Percentiles rank a stretch among this genome's conserved stretches.
Conservation (phyloP, 2,797 vertebrate genomes). For the Micrastur ruficollis region DNA sequence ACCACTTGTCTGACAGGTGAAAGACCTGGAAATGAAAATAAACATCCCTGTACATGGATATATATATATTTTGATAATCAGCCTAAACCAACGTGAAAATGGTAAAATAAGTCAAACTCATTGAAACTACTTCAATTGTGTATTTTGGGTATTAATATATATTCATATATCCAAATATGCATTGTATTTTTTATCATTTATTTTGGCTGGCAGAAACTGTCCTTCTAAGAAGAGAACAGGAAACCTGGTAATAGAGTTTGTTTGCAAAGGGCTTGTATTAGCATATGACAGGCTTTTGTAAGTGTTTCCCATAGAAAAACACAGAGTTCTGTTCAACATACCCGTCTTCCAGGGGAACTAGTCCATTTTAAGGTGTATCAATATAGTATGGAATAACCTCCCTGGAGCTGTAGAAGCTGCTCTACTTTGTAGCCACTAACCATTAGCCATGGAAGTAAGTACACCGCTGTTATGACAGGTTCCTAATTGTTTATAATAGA, state of each 20-base stretch:
- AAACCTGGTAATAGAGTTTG: not conserved
- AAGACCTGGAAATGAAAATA: not conserved
- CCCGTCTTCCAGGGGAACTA: not conserved
- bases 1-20: not conserved
- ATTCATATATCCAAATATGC: not conserved
- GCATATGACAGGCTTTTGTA: not conserved
- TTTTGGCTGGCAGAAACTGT: not conserved
- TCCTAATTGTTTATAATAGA: conserved; percentile 31
- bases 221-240: not conserved
- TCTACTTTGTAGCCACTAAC: conserved; percentile 45
- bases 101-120: not conserved
- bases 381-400: not conserved
- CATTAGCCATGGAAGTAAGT: conserved; percentile 20
- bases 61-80: not conserved
- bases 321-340: not conserved
- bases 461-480: conserved; percentile 3
- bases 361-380: not conserved
- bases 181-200: not conserved
- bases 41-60: not conserved
- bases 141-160: not conserved
- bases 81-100: not conserved
- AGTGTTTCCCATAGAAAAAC: not conserved
- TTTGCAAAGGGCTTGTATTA: not conserved
- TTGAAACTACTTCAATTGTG: not conserved
- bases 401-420: not conserved